Base-by-base conservation (phyloP, 2,113 vertebrate species). In the Pseudopipra pipra region DNA sequence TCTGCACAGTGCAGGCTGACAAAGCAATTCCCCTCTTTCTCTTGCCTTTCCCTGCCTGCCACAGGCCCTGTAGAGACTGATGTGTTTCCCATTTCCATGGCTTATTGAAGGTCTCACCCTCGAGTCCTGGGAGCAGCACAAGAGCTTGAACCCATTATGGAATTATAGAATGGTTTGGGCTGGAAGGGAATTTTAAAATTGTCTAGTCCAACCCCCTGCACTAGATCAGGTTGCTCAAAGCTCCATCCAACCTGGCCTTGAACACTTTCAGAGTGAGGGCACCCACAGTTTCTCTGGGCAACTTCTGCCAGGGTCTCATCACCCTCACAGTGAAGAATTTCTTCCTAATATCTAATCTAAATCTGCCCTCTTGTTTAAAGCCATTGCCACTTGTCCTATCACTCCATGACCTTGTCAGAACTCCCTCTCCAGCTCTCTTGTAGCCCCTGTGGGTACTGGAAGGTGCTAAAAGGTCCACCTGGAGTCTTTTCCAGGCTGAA, bases 41-140 rank as follows among this genome's bases (percentile, higher is more conserved):
- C 52, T 23, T 27, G 8, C 31, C 31, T 66, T 37, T 37, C 31
- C 11, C 19, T 43, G 30, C 47, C 43, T 63, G 11, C 3, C 31
- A n/a, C 28, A 39, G 28, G 25, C 30, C 41, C 33, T 61, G 35
- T 2, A 49, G 47, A 41, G 17, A 19, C 13, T 7, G 62, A 54
- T 9, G 31, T 1, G 2, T 16, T 65, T 55, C 27, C 46, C 77
- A 5, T 6, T 5, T n/a, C 35, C 4, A 1, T 41, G 23, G 28
- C 20, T 88, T n/a, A 33, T 4, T 21, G 54, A 56, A 70, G 9
- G 46, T 62, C 21, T 61, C 41, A 78, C 8, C 21, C 8, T 3
- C 43, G 43, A 55, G 11, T n/a, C 24, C 25, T 14, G 6, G 49
- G 75, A 88, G n/a, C 19, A 83, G 51, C 16, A 33, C 6, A 35